A percentile compares a stretch with the other conserved stretches of the same genome.
phyloP scores from a whole-genome alignment of 2,888 invertebrate genomes.

The Tortricodes alternella region DNA sequence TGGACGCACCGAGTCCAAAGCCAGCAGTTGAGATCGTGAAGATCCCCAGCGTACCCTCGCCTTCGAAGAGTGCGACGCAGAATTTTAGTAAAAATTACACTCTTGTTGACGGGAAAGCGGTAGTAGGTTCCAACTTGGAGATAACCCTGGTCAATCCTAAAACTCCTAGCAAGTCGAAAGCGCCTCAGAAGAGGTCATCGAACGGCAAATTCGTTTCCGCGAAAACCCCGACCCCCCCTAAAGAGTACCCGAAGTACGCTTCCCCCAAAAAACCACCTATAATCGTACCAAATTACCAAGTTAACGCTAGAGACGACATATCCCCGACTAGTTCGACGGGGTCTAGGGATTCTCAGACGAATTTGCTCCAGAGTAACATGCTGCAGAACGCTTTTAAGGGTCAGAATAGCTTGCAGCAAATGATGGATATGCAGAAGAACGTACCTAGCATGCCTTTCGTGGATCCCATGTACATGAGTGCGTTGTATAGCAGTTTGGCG shows the following conservation, averaged over 20 bases:
- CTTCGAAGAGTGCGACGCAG: constrained; percentile 65
- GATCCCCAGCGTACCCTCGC: constrained; percentile 61
- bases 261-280: constrained; percentile 54
- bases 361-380: constrained; percentile 38
- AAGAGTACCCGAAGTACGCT: constrained; percentile 52
- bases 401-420: constrained; percentile 42
- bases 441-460: constrained; percentile 54
- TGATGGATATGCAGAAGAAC: constrained; percentile 52
- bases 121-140: constrained; percentile 86
- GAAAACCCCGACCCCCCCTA: constrained; percentile 70
- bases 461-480: constrained; percentile 69
- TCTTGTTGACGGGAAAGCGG: constrained; percentile 64
- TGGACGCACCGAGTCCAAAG: constrained; percentile 48
- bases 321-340: constrained; percentile 58
- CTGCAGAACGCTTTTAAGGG: constrained; percentile 43
- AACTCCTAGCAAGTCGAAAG: constrained; percentile 55
- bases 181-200: constrained; percentile 76
- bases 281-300: constrained; percentile 66
- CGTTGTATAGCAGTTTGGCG: constrained; percentile 63
- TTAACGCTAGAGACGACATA: constrained; percentile 51
- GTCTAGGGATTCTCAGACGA: constrained; percentile 44
- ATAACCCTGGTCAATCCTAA: constrained; percentile 86
- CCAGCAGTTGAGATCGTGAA: constrained; percentile 84
- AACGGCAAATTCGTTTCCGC: constrained; percentile 81
- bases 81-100: constrained; percentile 76